phyloP scores from a whole-genome alignment of 2,113 vertebrate genomes.

The Phrynosoma platyrhinos region DNA sequence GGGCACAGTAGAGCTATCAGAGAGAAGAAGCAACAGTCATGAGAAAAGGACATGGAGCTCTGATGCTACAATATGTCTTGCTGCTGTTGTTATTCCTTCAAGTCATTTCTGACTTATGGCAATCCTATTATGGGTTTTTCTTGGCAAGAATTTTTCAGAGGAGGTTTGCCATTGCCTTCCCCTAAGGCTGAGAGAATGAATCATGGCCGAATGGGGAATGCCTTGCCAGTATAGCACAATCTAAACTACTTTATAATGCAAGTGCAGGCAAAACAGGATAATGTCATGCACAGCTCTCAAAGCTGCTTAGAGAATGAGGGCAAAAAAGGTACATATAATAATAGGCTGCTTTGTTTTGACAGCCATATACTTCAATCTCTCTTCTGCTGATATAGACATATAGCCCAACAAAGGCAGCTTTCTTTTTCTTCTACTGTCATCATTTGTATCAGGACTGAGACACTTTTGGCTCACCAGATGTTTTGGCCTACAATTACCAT shows the following conservation, averaged over 20 bases:
- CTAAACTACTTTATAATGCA: no score
- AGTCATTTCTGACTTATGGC: no score
- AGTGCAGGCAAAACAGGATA: no score
- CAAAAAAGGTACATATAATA: background rate
- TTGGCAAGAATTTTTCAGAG: no score
- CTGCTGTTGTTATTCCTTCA: no score
- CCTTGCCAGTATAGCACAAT: no score
- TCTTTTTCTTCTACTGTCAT: background rate
- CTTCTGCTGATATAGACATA: background rate
- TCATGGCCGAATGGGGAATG: no score
- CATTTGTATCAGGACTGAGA: background rate
- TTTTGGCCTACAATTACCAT: background rate
- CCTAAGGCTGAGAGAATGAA: no score
- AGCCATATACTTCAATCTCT: background rate
- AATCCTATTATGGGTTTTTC: no score
- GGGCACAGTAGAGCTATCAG: slow-evolving; percentile 71
- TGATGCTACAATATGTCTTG: background rate
- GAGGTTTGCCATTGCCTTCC: no score
- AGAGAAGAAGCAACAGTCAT: fast-evolving
- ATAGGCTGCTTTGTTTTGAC: background rate
- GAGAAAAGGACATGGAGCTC: background rate
- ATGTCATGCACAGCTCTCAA: no score
- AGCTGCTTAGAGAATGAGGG: background rate
- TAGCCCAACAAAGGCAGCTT: background rate
- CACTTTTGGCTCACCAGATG: background rate